Evolutionary conservation across 1,140 invertebrate genomes (phyloP).

Genomic region (Lerema accius): DNA sequence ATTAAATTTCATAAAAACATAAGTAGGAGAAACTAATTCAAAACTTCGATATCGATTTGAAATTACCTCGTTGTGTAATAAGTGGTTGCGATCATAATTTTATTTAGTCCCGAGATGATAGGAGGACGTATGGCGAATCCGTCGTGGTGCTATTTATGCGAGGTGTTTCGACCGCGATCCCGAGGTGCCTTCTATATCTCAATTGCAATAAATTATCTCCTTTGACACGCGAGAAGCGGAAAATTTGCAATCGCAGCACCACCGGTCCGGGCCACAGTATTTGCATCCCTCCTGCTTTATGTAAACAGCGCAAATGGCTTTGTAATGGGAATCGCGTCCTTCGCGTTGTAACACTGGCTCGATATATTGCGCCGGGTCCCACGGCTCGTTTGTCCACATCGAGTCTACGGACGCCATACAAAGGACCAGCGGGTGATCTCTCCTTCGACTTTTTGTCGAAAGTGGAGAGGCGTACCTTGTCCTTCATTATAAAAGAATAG

Average conservation of each 20-base stretch:
- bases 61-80: constrained; percentile 41
- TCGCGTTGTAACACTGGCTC: constrained; percentile 62
- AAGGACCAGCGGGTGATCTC: constrained; percentile 75
- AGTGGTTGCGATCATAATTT: constrained; percentile 67
- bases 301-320: constrained; percentile 72
- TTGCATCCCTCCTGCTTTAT: constrained; percentile 56
- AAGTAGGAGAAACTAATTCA: too few relatives aligned
- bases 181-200: constrained; percentile 64
- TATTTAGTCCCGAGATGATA: constrained; percentile 60
- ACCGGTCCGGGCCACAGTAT: constrained; percentile 39
- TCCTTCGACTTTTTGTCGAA: constrained; percentile 74
- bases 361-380: constrained; percentile 68
- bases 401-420: constrained; percentile 60
- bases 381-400: constrained; percentile 70
- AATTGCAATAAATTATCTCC: constrained; percentile 74
- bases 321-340: constrained; percentile 67
- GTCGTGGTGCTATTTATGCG: constrained; percentile 63
- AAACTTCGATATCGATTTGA: constrained; percentile 13
- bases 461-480: constrained; percentile 75
- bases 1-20: too few relatives aligned
- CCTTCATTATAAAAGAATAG: constrained; percentile 73
- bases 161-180: constrained; percentile 54
- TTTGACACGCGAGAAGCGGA: constrained; percentile 71
- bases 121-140: constrained; percentile 52
- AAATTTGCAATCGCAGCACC: constrained; percentile 68